Conservation (phyloP, 64 coral and sea anemone genomes). For the Exaiptasia diaphana region DNA sequence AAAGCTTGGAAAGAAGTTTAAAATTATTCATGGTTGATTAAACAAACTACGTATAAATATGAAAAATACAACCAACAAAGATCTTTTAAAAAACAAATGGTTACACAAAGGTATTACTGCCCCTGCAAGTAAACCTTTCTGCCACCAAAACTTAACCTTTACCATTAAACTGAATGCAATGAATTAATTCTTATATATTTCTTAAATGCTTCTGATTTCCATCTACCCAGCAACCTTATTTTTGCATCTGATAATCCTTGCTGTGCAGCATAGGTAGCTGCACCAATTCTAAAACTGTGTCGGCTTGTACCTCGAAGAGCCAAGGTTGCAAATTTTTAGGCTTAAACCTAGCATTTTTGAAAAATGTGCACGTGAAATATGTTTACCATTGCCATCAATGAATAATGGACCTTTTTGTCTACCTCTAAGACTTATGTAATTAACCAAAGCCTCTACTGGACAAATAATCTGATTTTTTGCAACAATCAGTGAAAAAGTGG, state of each 20-base stretch:
- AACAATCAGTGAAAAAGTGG: constrained; percentile 11
- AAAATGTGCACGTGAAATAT: constrained; percentile 8
- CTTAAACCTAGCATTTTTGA: background rate
- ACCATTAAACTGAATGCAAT: background rate
- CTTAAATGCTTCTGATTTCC: constrained; percentile 41
- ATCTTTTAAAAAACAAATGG: too few relatives aligned
- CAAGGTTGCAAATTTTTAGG: background rate
- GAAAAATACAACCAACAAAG: too few relatives aligned
- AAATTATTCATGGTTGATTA: too few relatives aligned
- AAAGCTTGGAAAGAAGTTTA: too few relatives aligned
- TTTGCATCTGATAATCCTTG: constrained; percentile 20
- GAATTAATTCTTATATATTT: constrained; percentile 27
- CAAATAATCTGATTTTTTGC: background rate
- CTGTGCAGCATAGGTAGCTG: constrained; percentile 9
- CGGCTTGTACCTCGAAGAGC: constrained; percentile 28
- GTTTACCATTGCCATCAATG: background rate
- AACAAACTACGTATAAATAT: too few relatives aligned
- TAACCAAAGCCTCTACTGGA: constrained; percentile 9
- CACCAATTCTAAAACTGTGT: constrained; percentile 42
- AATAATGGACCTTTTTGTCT: background rate
- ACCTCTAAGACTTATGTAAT: constrained; percentile 28
- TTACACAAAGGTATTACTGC: too few relatives aligned
- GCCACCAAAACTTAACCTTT: background rate
- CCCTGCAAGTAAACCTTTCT: background rate
- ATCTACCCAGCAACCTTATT: constrained; percentile 22